These are phyloP conservation scores for Alexandromys oeconomus DNA, from an alignment of 2,797 vertebrate species.

Conservation along the genomic window DNA sequence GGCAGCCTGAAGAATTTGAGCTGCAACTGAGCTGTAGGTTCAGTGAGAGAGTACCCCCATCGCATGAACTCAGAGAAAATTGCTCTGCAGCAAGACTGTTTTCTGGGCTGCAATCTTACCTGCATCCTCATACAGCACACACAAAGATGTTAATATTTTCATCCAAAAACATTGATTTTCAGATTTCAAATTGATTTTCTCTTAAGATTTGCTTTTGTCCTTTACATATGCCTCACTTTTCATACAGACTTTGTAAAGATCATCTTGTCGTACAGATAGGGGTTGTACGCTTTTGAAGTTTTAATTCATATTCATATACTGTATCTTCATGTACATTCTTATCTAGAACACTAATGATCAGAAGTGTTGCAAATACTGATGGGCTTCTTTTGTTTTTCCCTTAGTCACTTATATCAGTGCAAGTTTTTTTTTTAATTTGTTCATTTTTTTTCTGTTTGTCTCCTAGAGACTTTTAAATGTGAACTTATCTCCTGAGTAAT, in stretches of 20 bases:
- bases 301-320: background rate
- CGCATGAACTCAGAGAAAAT: background rate
- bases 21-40: background rate
- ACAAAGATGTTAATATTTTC: background rate
- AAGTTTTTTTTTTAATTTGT: background rate
- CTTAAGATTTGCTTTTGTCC: background rate
- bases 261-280: background rate
- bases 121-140: background rate
- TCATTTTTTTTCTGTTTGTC: background rate
- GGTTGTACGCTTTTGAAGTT: background rate
- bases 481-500: background rate
- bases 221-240: background rate
- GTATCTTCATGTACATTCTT: background rate
- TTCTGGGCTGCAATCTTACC: background rate
- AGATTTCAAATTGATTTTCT: background rate
- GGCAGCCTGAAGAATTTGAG: rapidly evolving
- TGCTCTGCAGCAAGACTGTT: rapidly evolving
- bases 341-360: too few species aligned
- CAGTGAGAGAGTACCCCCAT: background rate
- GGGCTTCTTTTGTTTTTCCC: background rate
- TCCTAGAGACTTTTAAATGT: background rate
- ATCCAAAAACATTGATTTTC: background rate
- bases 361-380: background rate
- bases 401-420: background rate
- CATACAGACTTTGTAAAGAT: background rate